phyloP scores from a whole-genome alignment of 2,113 vertebrate species.

The Ammodytes marinus region DNA sequence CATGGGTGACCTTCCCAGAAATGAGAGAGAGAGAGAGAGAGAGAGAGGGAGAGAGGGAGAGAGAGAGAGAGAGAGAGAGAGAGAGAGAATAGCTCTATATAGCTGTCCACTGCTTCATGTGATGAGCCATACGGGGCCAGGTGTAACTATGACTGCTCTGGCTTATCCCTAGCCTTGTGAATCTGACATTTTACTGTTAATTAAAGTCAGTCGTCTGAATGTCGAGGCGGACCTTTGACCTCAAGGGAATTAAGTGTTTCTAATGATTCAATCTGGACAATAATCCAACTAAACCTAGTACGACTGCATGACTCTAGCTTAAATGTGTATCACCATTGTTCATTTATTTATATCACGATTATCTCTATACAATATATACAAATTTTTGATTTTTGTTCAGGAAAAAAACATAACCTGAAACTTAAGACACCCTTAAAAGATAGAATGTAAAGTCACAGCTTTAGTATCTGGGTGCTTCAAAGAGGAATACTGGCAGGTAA shows the following conservation, averaged over 20 bases:
- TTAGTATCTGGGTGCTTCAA: too few species aligned
- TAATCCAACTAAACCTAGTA: background rate
- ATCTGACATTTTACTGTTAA: slow-evolving; percentile 46
- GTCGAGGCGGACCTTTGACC: slow-evolving; percentile 23
- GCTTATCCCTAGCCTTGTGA: background rate
- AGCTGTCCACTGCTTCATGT: background rate
- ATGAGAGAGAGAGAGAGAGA: background rate
- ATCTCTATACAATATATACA: too few species aligned
- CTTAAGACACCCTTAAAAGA: too few species aligned
- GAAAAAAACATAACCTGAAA: too few species aligned
- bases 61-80: background rate
- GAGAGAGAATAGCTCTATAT: slow-evolving; percentile 26
- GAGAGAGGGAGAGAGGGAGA: too few species aligned
- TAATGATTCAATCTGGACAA: slow-evolving; percentile 39
- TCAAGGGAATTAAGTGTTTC: background rate
- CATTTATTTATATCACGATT: too few species aligned
- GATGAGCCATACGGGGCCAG: background rate
- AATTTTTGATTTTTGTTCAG: too few species aligned
- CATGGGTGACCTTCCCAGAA: slow-evolving; percentile 17
- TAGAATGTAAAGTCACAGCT: too few species aligned
- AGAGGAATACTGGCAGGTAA: too few species aligned
- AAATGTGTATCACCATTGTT: too few species aligned
- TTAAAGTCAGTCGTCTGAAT: slow-evolving; percentile 21
- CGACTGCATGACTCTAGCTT: too few species aligned
- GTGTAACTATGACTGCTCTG: slow-evolving; percentile 21